Conservation (phyloP, 2,888 invertebrate genomes). For the Gymnosoma rotundatum region DNA sequence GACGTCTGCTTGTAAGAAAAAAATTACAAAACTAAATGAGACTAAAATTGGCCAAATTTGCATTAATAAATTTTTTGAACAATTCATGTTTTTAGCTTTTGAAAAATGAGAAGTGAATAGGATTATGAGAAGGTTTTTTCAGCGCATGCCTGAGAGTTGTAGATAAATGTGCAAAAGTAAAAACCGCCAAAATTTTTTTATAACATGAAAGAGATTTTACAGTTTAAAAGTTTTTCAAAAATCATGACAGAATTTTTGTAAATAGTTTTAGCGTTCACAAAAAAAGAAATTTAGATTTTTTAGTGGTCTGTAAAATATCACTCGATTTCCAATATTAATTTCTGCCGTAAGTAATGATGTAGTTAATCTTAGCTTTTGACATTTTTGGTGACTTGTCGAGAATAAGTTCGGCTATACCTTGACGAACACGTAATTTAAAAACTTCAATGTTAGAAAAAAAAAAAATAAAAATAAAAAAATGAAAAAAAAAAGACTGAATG, state of each 20-base stretch:
- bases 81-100: neutral
- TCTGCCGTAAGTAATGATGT: too few species aligned
- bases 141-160: constrained; percentile 56
- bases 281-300: too few species aligned
- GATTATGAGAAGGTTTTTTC: neutral
- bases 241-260: neutral
- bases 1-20: constrained; percentile 48
- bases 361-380: too few species aligned
- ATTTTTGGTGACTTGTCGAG: too few species aligned
- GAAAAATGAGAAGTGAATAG: neutral
- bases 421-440: too few species aligned
- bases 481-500: too few species aligned
- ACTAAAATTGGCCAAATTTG: constrained; percentile 45
- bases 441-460: too few species aligned
- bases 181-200: constrained; percentile 52
- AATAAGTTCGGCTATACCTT: too few species aligned
- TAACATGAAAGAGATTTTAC: constrained; percentile 23
- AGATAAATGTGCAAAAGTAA: constrained; percentile 36
- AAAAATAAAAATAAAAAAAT: too few species aligned
- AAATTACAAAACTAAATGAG: constrained; percentile 43
- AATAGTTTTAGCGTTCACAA: too few species aligned
- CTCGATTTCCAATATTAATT: too few species aligned
- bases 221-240: neutral
- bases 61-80: neutral
- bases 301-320: too few species aligned